Percentiles rank a stretch among this genome's conserved stretches.
Evolutionary conservation across 2,888 invertebrate genomes (phyloP).

Genomic region (Zootermopsis nevadensis): DNA sequence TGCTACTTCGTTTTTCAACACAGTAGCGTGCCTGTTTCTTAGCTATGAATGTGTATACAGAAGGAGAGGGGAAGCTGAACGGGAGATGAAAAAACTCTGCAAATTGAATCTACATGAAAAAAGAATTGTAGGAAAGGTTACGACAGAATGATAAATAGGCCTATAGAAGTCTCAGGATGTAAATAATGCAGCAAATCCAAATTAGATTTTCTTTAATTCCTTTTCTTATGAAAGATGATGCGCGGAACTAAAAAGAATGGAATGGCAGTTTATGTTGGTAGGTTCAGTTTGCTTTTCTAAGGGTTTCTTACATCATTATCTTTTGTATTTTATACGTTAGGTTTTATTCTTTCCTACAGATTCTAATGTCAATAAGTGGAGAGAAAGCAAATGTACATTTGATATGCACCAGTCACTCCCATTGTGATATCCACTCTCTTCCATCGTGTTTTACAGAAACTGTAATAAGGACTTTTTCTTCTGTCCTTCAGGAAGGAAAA

Average conservation of each 20-base stretch:
- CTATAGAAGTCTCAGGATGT: slow-evolving; percentile 43
- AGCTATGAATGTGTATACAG: background rate
- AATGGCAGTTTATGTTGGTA: slow-evolving; percentile 30
- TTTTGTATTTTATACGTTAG: slow-evolving; percentile 26
- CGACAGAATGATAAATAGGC: slow-evolving; percentile 42
- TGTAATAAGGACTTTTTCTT: slow-evolving; percentile 23
- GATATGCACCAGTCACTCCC: slow-evolving; percentile 47
- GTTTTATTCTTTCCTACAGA: slow-evolving; percentile 36
- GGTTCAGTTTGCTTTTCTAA: slow-evolving; percentile 26
- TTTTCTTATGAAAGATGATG: slow-evolving; percentile 12
- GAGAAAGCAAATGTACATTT: slow-evolving; percentile 46
- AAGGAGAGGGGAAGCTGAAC: background rate
- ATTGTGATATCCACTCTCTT: slow-evolving; percentile 33
- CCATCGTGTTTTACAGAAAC: slow-evolving; percentile 36
- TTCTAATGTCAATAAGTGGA: slow-evolving; percentile 48
- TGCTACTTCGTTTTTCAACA: slow-evolving; percentile 15
- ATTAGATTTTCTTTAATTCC: slow-evolving; percentile 51
- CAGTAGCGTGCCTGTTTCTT: slow-evolving; percentile 1
- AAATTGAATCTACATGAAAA: slow-evolving; percentile 51
- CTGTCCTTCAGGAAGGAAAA: background rate
- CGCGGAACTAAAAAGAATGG: background rate
- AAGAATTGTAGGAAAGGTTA: slow-evolving; percentile 22
- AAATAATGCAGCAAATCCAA: slow-evolving; percentile 53
- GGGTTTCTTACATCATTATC: slow-evolving; percentile 48
- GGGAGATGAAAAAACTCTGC: slow-evolving; percentile 22